Conservation (phyloP, 1,140 invertebrate genomes). For the Delia radicum region DNA sequence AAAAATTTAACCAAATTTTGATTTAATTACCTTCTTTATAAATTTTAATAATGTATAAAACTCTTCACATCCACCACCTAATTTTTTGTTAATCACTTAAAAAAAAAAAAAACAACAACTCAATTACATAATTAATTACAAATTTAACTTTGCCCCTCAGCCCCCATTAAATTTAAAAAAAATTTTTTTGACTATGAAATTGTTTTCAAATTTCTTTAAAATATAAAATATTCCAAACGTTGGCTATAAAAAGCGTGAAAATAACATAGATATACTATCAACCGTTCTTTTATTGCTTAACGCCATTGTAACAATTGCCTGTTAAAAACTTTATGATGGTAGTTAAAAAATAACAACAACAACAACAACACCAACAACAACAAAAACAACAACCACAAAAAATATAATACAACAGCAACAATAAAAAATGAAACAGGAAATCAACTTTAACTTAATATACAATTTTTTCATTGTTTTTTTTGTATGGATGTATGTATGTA, state of each 20-base stretch:
- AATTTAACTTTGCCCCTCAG: no score
- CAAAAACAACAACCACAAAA: background rate
- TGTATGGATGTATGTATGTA: background rate
- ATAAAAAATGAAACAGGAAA: background rate
- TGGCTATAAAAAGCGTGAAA: background rate
- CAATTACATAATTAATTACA: no score
- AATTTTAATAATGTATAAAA: no score
- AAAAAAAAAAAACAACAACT: no score
- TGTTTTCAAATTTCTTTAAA: no score
- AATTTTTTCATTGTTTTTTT: background rate
- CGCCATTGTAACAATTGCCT: constrained; percentile 1
- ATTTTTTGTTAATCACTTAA: no score
- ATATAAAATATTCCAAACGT: background rate
- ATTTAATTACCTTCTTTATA: no score
- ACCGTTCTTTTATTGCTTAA: background rate
- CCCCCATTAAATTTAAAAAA: no score
- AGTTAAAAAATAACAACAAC: background rate
- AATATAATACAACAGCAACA: background rate
- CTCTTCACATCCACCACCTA: no score
- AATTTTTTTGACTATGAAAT: no score
- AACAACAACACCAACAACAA: background rate
- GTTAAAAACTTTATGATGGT: background rate
- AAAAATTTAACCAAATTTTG: no score
- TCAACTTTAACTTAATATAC: background rate
- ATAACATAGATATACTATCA: background rate